Base-by-base conservation (phyloP, 2,113 vertebrate genomes). In the Tupaia chinensis region DNA sequence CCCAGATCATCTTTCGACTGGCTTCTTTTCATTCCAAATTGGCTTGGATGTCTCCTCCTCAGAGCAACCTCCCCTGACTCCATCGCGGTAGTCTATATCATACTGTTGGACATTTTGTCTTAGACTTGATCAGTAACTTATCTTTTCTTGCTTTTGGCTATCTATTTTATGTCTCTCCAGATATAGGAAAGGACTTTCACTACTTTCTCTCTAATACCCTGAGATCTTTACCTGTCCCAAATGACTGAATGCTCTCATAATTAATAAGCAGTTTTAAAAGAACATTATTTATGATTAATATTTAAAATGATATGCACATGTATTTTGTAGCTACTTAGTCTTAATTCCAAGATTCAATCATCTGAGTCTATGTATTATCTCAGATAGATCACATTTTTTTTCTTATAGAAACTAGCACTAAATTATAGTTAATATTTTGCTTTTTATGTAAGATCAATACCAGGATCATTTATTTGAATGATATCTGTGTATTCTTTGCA, bases 361-460 rank as follows among this genome's bases (percentile, higher is more conserved):
- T 23, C 22, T 84, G 27, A 86, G 29, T 83, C 65, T 76, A 22
- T 8, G 0, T n/a, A 20, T 87, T 93, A 79, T 70, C 44, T 78
- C 58, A 94, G 66, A 79, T 13, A 95, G 32, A 66, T 17, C 92
- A 29, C 5, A 86, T 86, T 96, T 86, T 86, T 77, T 84, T 89
- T 70, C 32, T 93, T 70, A 72, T 10, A 65, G 5, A 92, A 94
- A 73, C 65, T 78, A 89, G 58, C 6, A 79, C 22, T 54, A 88
- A 56, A 4, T 87, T 63, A n/a, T 53, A 56, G 63, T 82, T 77
- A 88, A 69, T 73, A 69, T 68, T 72, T 95, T 72, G 0, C 25
- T n/a, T 89, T 89, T 61, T 54, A 86, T 22, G 66, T 11, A 95
- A 15, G 20, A 65, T 86, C 19, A 87, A 79, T 58, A 69, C 5